Evolutionary conservation across 2,888 invertebrate species (phyloP), one percentile per base, ranked within the genome.

Genomic region (Tanaodytes sp.): DNA sequence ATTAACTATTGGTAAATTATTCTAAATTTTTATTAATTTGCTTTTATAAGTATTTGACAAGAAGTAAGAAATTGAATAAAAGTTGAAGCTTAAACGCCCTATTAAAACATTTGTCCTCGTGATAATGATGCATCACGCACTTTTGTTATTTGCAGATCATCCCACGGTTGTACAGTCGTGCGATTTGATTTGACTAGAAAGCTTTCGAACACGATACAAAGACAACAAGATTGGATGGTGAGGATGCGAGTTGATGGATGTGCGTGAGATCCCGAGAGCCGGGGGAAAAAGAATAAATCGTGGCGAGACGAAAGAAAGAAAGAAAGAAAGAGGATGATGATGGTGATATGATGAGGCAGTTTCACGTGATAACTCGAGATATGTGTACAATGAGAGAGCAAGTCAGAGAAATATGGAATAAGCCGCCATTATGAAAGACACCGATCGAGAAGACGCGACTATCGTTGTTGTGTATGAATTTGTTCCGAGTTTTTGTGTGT

Each of bases 171-270:
- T 82, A 81, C 82, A 79, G 79, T 81, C 82, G 79, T 83, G 82
- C 81, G 80, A 82, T 81, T 83, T 82, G 81, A 83, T 82, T 81
- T 83, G 79, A 82, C 82, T 81, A 83, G 81, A 83, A 80, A 80
- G 80, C 82, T 84, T 83, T 83, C 82, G 78, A 84, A 82, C 82
- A 83, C 83, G 82, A 81, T 81, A 80, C 83, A 83, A 83, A 82
- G 83, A 83, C 84, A 83, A 82, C 83, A 83, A 82, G 80, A 83
- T 84, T 84, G 82, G 82, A 84, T 83, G 80, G 77, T 83, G 79
- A 78, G 82, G 82, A 84, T 84, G 84, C 81, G 81, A 82, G 79
- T 82, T 82, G 82, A 82, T 83, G 80, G 83, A 84, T 84, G 83
- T 83, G 83, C 82, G 83, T 83, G 82, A 83, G 80, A 81, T 79